A percentile compares a stretch with the other conserved stretches of the same genome.
phyloP scores from a whole-genome alignment of 2,888 invertebrate species.

The Blastobasis lacticolella region DNA sequence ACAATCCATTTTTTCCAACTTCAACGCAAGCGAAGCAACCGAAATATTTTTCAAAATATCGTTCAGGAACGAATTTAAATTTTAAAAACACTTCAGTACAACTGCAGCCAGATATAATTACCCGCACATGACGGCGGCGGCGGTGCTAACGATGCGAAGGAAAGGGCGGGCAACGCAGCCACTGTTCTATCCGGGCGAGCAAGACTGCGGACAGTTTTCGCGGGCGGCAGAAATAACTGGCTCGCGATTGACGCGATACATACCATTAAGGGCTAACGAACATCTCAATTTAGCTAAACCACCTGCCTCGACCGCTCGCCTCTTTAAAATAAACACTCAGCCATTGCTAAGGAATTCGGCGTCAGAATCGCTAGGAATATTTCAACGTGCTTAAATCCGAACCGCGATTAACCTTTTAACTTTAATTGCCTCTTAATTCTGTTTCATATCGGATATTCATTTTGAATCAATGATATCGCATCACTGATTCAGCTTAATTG shows the following conservation, averaged over 20 bases:
- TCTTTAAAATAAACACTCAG: slow-evolving; percentile 21
- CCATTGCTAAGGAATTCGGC: slow-evolving; percentile 10
- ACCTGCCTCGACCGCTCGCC: slow-evolving; percentile 28
- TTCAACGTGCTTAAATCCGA: background rate
- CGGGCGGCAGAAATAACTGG: slow-evolving; percentile 47
- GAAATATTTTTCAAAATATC: no score
- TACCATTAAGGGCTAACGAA: slow-evolving; percentile 56
- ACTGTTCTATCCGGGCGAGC: background rate
- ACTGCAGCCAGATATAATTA: no score
- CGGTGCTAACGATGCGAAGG: no score
- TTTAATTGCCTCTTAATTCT: background rate
- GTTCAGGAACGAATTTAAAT: no score
- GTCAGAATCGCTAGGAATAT: slow-evolving; percentile 4
- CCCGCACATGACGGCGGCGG: no score
- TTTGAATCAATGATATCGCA: background rate
- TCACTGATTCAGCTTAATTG: background rate
- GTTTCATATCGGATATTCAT: background rate
- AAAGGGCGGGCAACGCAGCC: background rate
- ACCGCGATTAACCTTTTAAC: background rate
- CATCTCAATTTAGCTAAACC: slow-evolving; percentile 55
- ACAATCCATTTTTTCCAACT: no score
- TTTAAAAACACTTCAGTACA: no score
- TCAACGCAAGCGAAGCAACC: no score
- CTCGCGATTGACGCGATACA: slow-evolving; percentile 48
- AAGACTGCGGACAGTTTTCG: slow-evolving; percentile 17